Conservation (phyloP, 2,888 invertebrate genomes). For the Anthoptus insignis region DNA sequence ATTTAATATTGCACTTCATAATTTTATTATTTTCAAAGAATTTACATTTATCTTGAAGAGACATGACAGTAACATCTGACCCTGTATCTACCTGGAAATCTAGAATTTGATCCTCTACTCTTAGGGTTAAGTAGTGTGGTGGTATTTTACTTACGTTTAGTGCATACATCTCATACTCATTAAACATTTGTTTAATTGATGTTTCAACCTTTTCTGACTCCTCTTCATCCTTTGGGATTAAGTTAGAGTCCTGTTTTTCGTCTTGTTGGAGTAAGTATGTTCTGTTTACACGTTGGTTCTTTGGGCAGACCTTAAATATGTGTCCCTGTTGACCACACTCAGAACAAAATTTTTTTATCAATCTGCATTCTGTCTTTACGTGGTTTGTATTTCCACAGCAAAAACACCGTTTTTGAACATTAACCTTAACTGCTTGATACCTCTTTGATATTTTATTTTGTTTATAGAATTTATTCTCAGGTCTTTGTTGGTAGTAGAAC, state of each 20-base stretch:
- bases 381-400: conserved; percentile 11
- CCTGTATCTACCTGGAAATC: conserved; percentile 35
- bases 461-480: neutral
- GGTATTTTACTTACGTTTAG: conserved; percentile 24
- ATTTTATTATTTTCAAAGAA: conserved; percentile 10
- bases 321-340: conserved; percentile 1
- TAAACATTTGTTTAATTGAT: neutral
- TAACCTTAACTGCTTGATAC: too few species aligned
- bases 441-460: neutral
- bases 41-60: conserved; percentile 16
- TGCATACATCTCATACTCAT: neutral
- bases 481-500: neutral
- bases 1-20: conserved; percentile 2
- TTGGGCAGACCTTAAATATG: neutral
- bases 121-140: conserved; percentile 12
- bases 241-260: neutral
- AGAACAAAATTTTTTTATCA: neutral
- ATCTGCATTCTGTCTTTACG: neutral
- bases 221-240: too few species aligned
- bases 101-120: conserved; percentile 4
- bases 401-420: neutral
- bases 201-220: neutral
- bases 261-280: neutral
- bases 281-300: neutral
- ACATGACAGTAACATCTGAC: conserved; percentile 22